Percentiles rank a stretch among this genome's conserved stretches.
These are phyloP conservation scores for Parelbella ahira DNA, from an alignment of 2,888 invertebrate species.

Conservation along the genomic window DNA sequence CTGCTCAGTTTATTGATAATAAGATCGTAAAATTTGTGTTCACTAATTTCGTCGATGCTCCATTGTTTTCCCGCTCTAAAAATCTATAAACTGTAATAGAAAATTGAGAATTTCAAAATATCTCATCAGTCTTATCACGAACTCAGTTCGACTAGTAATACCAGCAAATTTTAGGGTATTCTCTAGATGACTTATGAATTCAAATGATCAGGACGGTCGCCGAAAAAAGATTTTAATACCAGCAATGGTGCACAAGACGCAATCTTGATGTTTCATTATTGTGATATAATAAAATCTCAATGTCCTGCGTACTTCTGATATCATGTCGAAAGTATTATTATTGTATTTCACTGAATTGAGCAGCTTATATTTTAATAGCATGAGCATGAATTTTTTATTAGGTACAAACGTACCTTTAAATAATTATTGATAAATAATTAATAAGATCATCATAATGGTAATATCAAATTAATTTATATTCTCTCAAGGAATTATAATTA, in stretches of 20 bases:
- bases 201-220: conserved; percentile 43
- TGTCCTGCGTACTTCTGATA: no score
- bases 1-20: conserved; percentile 36
- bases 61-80: conserved; percentile 33
- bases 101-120: conserved; percentile 66
- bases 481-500: no score
- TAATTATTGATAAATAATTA: no score
- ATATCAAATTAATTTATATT: no score
- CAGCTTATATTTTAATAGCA: conserved; percentile 1
- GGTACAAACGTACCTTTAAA: no score
- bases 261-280: no score
- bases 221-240: conserved; percentile 29
- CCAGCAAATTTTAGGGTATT: conserved; percentile 20
- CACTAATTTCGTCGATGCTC: conserved; percentile 1
- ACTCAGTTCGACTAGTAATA: conserved; percentile 47
- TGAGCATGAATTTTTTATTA: conserved; percentile 2
- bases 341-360: not conserved
- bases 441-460: no score
- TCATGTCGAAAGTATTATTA: no score
- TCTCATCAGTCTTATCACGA: conserved; percentile 69
- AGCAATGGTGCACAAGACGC: not conserved
- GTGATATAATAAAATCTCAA: no score
- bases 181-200: conserved; percentile 26
- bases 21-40: conserved; percentile 1
- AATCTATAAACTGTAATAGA: conserved; percentile 60